Evolutionary conservation across 2,888 invertebrate species (phyloP).

Genomic region (Lycophotia porphyrea): DNA sequence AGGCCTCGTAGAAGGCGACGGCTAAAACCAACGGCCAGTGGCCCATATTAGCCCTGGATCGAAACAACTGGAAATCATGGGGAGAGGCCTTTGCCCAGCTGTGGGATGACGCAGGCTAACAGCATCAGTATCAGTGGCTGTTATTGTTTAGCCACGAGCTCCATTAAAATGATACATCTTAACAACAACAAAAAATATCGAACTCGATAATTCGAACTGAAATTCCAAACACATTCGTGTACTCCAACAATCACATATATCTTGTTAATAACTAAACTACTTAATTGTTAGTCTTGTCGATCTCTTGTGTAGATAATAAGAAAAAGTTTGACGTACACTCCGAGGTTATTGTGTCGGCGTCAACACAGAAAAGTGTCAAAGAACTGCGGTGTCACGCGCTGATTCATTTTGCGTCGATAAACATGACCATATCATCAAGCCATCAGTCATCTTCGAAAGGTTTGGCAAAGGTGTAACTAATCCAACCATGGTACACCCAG

Average conservation of each 20-base stretch:
- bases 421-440: background rate
- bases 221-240: background rate
- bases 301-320: conserved; percentile 47
- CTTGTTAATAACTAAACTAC: conserved; percentile 24
- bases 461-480: background rate
- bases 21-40: too few species aligned
- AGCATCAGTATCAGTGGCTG: too few species aligned
- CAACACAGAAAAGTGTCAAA: conserved; percentile 65
- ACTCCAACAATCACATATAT: conserved; percentile 22
- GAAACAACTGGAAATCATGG: too few species aligned
- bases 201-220: background rate
- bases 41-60: too few species aligned
- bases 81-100: too few species aligned
- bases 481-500: background rate
- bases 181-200: background rate
- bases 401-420: conserved; percentile 34
- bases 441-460: background rate
- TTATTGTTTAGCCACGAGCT: background rate
- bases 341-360: conserved; percentile 64
- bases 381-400: conserved; percentile 54
- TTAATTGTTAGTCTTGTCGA: conserved; percentile 33
- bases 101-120: too few species aligned
- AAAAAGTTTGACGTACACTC: conserved; percentile 61
- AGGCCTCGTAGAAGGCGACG: too few species aligned
- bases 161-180: background rate